A percentile compares a stretch with the other conserved stretches of the same genome.
These are phyloP conservation scores for Anhinga rufa DNA, from an alignment of 2,113 vertebrate species.

Conservation along the genomic window DNA sequence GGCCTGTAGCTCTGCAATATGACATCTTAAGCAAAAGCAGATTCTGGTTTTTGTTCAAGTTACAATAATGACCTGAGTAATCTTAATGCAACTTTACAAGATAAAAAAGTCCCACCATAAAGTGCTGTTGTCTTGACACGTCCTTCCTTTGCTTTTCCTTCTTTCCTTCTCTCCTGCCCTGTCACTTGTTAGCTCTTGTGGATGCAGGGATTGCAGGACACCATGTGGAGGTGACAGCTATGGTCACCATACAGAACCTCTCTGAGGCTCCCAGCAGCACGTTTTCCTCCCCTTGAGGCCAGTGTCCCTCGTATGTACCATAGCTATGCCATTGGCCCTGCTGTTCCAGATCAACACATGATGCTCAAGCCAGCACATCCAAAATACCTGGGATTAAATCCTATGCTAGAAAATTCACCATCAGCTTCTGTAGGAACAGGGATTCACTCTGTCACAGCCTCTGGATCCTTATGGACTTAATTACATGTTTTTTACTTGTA, in stretches of 20 bases:
- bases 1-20: not conserved
- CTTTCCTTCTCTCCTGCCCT: not conserved
- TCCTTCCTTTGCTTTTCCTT: not conserved
- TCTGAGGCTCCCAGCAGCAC: not conserved
- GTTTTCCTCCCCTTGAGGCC: not conserved
- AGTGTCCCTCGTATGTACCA: not conserved
- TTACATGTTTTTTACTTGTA: not conserved
- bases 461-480: not conserved
- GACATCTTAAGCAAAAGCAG: not conserved
- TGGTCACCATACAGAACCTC: not conserved
- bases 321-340: not conserved
- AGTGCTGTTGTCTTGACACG: not conserved
- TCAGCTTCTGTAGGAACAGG: not conserved
- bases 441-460: not conserved
- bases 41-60: not conserved
- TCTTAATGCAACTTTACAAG: not conserved
- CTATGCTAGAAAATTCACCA: not conserved
- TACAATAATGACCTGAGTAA: accelerated
- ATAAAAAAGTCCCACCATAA: not conserved
- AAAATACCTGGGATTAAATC: not conserved
- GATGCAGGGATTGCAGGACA: not conserved
- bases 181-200: not conserved
- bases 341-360: not conserved
- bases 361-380: not conserved
- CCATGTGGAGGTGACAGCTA: not conserved